Percentiles rank a stretch among this genome's conserved stretches.
These are phyloP conservation scores for Pocota personata DNA, from an alignment of 2,888 invertebrate species.

Conservation along the genomic window DNA sequence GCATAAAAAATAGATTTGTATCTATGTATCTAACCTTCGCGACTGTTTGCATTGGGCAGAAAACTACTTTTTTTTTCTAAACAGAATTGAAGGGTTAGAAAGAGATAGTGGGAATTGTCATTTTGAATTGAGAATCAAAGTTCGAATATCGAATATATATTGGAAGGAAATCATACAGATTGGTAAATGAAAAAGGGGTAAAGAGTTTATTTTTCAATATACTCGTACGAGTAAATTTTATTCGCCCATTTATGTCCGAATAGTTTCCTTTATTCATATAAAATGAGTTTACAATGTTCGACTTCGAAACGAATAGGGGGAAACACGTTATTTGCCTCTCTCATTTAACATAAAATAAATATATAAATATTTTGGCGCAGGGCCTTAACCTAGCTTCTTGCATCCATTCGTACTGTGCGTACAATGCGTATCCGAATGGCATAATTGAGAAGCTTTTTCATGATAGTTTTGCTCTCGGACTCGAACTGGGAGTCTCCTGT, in stretches of 20 bases:
- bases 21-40: constrained; percentile 69
- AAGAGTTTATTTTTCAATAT: constrained; percentile 1
- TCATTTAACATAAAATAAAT: background rate
- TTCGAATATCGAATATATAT: constrained; percentile 63
- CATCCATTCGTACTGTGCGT: too few species aligned
- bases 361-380: too few species aligned
- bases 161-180: constrained; percentile 40
- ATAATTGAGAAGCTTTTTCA: too few species aligned
- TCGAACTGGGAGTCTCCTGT: too few species aligned
- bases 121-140: constrained; percentile 43
- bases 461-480: too few species aligned
- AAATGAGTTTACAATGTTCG: background rate
- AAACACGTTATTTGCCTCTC: background rate
- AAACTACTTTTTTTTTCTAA: constrained; percentile 28
- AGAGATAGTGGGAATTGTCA: constrained; percentile 44
- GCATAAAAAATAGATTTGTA: constrained; percentile 60
- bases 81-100: constrained; percentile 50
- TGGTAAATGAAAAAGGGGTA: constrained; percentile 32
- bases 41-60: constrained; percentile 69
- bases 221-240: too few species aligned
- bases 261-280: constrained; percentile 1
- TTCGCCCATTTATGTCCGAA: constrained; percentile 31
- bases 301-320: background rate
- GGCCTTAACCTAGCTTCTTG: too few species aligned
- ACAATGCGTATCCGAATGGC: too few species aligned